Percentiles rank a stretch among this genome's conserved stretches.
These are phyloP conservation scores for Quadroppia sp. DNA, from an alignment of 2,888 invertebrate species.

Conservation along the genomic window DNA sequence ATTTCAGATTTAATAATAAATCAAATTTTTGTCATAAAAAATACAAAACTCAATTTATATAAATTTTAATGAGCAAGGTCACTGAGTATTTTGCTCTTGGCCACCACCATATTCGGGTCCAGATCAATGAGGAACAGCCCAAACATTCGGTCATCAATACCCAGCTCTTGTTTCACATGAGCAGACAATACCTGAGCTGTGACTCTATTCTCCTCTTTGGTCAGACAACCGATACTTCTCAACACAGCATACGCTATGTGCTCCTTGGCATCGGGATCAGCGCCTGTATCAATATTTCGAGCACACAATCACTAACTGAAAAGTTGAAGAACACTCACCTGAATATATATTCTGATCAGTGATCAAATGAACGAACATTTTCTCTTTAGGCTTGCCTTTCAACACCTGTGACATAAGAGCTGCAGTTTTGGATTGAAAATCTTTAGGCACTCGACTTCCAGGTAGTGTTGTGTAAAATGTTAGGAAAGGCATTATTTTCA, in stretches of 20 bases:
- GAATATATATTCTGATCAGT: slow-evolving; percentile 34
- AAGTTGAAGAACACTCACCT: slow-evolving; percentile 7
- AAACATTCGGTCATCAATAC: background rate
- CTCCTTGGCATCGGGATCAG: slow-evolving; percentile 15
- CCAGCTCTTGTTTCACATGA: slow-evolving; percentile 7
- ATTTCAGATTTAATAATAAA: no score
- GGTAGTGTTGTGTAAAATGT: slow-evolving; percentile 37
- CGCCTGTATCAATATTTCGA: background rate
- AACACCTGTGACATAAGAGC: slow-evolving; percentile 26
- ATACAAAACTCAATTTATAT: no score
- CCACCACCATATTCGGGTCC: background rate
- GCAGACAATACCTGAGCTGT: slow-evolving; percentile 5
- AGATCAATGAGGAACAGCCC: slow-evolving; percentile 27
- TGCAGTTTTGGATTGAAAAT: slow-evolving; percentile 25
- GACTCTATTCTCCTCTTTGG: slow-evolving; percentile 25
- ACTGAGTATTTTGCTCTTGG: slow-evolving; percentile 19
- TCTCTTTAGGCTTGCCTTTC: slow-evolving; percentile 30
- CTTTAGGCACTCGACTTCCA: slow-evolving; percentile 19
- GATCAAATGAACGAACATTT: slow-evolving; percentile 27
- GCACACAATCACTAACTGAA: background rate
- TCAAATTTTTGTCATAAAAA: no score
- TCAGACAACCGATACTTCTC: slow-evolving; percentile 35
- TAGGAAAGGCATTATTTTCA: slow-evolving; percentile 36
- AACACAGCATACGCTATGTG: slow-evolving; percentile 22
- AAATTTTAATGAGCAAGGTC: slow-evolving; percentile 14